Conservation (phyloP, 2,888 invertebrate species). For the Andrena praecox region DNA sequence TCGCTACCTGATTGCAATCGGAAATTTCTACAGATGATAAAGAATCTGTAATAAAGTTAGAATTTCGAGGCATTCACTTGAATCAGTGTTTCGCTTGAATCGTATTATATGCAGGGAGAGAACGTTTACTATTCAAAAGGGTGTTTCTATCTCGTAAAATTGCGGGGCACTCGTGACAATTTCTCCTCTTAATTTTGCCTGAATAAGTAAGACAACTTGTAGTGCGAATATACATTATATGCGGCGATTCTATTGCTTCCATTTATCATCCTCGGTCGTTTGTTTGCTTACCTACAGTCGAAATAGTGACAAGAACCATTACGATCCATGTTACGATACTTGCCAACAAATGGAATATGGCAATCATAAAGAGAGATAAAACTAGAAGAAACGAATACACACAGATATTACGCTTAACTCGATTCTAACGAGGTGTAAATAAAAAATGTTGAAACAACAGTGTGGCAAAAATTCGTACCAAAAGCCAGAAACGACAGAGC, state of each 20-base stretch:
- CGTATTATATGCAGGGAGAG: not conserved
- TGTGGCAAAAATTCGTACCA: conserved; percentile 86
- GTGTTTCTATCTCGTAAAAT: conserved; percentile 21
- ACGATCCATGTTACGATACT: conserved; percentile 95
- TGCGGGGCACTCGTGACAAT: conserved; percentile 1
- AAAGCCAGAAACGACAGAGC: conserved; percentile 92
- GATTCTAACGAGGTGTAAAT: not conserved
- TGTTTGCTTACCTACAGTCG: conserved; percentile 88
- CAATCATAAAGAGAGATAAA: conserved; percentile 93
- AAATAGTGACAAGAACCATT: conserved; percentile 91
- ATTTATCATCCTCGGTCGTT: not conserved
- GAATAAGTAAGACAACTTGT: conserved; percentile 24
- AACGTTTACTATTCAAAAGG: conserved; percentile 24
- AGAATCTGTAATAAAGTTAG: conserved; percentile 7
- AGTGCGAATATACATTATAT: not conserved
- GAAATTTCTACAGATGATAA: conserved; percentile 2
- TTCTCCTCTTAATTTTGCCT: conserved; percentile 29
- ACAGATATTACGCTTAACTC: conserved; percentile 16
- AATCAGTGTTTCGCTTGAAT: conserved; percentile 10
- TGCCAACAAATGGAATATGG: conserved; percentile 93
- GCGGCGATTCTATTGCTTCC: not conserved
- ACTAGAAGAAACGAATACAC: conserved; percentile 86
- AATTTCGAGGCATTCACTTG: not conserved
- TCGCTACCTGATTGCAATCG: not conserved
- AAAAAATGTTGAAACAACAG: not conserved